Evolutionary conservation across 2,113 vertebrate species (phyloP), one percentile per base, ranked within the genome.

Genomic region (Origma solitaria): DNA sequence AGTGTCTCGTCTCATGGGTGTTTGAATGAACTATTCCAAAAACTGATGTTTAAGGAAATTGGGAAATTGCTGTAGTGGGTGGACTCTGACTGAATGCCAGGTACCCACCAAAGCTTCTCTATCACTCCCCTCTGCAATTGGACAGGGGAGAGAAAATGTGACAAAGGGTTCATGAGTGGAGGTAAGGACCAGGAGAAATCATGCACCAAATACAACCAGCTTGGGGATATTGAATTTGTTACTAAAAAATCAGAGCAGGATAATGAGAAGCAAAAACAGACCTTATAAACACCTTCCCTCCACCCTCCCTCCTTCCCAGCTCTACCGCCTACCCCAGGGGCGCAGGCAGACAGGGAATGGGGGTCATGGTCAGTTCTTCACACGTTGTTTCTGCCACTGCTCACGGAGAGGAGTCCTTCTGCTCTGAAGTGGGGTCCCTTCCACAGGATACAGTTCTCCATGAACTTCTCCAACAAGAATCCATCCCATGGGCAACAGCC

Each of bases 271-370:
- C 2, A 37, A 37, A 65, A 51, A 0, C 5, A 58, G 25, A 68
- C 11, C 31, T 58, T 50, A 58, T 37, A 58, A 68, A 6, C 17
- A 51, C 14, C 3, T 77, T 58, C 17, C 11, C 21, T 58, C 27
- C 22, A 44, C 21, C 21, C 9, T 42, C 11, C 5, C 5, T 56
- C 12, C 24, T 56, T 40, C 19, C 15, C 24, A 54, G 27, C 17
- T 54, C 11, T 33, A 11, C 6, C 7, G 40, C 6, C 20, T n/a
- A 6, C 11, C 35, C 14, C 31, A 50, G 1, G 0, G 3, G 21
- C 11, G 13, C 24, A 57, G 13, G 10, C 20, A 57, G 24, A 35
- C 2, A 47, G 11, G 28, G 18, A 56, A 19, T n/a, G 35, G 20
- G 12, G 13, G 6, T 35, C 35, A 11, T 7, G 8, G 13, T 21